phyloP scores from a whole-genome alignment of 1,140 invertebrate genomes.

The Riptortus pedestris region DNA sequence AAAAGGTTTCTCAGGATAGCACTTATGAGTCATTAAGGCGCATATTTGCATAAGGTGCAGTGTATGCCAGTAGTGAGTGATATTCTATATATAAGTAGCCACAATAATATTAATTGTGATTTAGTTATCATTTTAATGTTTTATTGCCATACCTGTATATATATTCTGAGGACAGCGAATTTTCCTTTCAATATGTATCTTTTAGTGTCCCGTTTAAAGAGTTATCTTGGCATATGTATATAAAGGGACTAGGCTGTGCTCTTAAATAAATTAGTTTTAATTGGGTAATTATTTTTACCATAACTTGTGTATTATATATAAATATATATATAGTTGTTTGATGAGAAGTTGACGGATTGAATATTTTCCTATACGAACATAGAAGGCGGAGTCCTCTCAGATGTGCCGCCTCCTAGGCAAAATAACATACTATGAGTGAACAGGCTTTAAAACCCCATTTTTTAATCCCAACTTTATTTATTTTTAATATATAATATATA shows the following conservation, averaged over 20 bases:
- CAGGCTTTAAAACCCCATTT: too few species aligned
- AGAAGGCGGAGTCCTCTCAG: too few species aligned
- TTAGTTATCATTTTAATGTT: constrained; percentile 7
- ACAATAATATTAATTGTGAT: constrained; percentile 12
- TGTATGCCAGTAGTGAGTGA: constrained; percentile 7
- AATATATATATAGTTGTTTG: constrained; percentile 14
- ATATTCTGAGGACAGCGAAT: constrained; percentile 2
- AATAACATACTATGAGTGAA: too few species aligned
- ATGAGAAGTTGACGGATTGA: constrained; percentile 1
- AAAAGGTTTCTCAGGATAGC: too few species aligned
- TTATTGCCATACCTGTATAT: constrained; percentile 7
- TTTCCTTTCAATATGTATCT: neutral
- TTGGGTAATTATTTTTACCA: constrained; percentile 10
- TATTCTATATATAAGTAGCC: constrained; percentile 1
- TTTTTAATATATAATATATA: too few species aligned
- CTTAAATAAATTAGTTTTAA: constrained; percentile 6
- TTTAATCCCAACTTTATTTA: too few species aligned
- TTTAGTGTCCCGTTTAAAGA: constrained; percentile 1
- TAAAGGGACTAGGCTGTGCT: constrained; percentile 18
- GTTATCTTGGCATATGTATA: constrained; percentile 13
- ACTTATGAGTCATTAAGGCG: too few species aligned
- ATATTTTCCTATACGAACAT: constrained; percentile 15
- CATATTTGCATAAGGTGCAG: constrained; percentile 6
- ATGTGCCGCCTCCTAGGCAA: too few species aligned
- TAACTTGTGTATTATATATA: neutral